phyloP scores from a whole-genome alignment of 1,140 invertebrate species.

The Gonioctena quinquepunctata region DNA sequence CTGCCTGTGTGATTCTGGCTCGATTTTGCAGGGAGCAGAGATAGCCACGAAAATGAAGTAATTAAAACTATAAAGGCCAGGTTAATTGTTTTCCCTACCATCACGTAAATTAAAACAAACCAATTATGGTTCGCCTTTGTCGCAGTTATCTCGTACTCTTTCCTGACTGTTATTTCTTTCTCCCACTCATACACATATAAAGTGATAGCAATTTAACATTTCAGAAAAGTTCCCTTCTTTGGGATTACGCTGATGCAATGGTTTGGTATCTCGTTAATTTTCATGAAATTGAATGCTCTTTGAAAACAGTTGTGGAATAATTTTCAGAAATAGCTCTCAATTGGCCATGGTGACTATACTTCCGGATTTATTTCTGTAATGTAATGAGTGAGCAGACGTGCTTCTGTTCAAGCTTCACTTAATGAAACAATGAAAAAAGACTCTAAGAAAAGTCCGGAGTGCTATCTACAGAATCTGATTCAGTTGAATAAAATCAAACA shows the following conservation, averaged over 20 bases:
- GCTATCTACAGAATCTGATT: no score
- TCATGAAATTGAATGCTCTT: no score
- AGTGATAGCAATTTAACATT: not conserved
- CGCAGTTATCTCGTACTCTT: constrained; percentile 28
- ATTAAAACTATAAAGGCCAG: constrained; percentile 58
- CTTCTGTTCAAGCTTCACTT: no score
- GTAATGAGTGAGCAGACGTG: no score
- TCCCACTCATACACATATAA: constrained; percentile 15
- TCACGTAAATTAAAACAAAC: constrained; percentile 57
- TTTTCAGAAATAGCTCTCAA: no score
- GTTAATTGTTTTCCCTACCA: constrained; percentile 57
- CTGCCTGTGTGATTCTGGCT: constrained; percentile 39
- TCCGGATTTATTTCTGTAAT: no score
- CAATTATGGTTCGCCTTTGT: constrained; percentile 53
- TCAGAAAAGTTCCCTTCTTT: not conserved
- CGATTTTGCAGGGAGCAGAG: constrained; percentile 42
- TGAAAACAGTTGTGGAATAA: no score
- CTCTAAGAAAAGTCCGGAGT: no score
- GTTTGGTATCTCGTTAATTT: no score
- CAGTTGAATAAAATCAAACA: no score
- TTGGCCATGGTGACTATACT: no score
- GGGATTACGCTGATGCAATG: not conserved
- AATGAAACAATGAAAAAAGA: no score
- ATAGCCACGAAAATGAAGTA: constrained; percentile 56
- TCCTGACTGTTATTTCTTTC: not conserved